Conservation (phyloP, 1,140 invertebrate genomes). For the Drosophila tristis region DNA sequence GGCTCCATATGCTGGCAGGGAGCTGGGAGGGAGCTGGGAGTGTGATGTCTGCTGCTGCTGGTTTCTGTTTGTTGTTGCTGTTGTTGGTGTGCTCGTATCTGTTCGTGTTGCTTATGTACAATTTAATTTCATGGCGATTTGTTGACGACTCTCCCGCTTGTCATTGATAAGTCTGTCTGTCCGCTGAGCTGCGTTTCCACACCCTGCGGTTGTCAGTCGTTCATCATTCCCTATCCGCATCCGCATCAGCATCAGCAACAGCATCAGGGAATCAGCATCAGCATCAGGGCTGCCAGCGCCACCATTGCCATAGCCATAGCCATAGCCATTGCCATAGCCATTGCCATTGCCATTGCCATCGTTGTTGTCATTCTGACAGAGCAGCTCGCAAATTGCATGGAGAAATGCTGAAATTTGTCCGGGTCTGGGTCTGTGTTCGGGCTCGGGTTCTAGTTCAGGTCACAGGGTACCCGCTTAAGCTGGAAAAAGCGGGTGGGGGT, state of each 20-base stretch:
- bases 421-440: slow-evolving; percentile 12
- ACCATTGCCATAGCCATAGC: slow-evolving; percentile 23
- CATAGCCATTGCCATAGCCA: slow-evolving; percentile 28
- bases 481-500: neutral
- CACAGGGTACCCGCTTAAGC: slow-evolving; percentile 57
- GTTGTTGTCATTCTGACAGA: slow-evolving; percentile 53
- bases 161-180: slow-evolving; percentile 36
- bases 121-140: slow-evolving; percentile 80
- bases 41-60: neutral
- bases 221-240: slow-evolving; percentile 58
- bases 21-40: no score
- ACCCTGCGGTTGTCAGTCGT: slow-evolving; percentile 62
- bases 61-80: neutral
- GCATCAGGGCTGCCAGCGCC: slow-evolving; percentile 19
- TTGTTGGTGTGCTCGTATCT: slow-evolving; percentile 21
- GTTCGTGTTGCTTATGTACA: slow-evolving; percentile 58
- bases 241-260: slow-evolving; percentile 12
- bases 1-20: slow-evolving; percentile 6
- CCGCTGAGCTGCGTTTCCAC: slow-evolving; percentile 1
- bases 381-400: slow-evolving; percentile 69
- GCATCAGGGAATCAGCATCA: slow-evolving; percentile 2
- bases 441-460: slow-evolving; percentile 12
- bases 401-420: slow-evolving; percentile 65
- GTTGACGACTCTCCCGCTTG: slow-evolving; percentile 49
- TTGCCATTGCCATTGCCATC: slow-evolving; percentile 25